Percentiles rank a stretch among this genome's conserved stretches.
Evolutionary conservation across 2,113 vertebrate genomes (phyloP).

Genomic region (Oryzias curvinotus): DNA sequence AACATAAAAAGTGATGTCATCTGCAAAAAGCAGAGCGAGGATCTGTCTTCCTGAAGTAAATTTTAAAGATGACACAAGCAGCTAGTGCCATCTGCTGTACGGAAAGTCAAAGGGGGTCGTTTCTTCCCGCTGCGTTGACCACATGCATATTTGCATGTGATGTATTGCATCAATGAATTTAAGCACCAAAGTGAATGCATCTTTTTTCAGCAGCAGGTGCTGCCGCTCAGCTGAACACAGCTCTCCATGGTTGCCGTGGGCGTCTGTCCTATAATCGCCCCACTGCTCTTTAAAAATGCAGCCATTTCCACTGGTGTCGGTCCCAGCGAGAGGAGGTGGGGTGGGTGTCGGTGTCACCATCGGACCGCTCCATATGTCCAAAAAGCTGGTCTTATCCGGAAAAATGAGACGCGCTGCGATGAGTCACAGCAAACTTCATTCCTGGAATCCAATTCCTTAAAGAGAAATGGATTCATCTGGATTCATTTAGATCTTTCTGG

Average conservation of each 20-base stretch:
- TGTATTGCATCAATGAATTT: not conserved
- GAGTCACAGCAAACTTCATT: conserved; percentile 38
- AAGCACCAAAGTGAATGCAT: conserved; percentile 4
- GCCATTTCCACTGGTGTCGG: conserved; percentile 35
- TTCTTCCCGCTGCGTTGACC: conserved; percentile 26
- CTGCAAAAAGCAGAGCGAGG: not conserved
- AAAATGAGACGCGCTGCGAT: conserved; percentile 40
- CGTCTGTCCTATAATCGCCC: conserved; percentile 31
- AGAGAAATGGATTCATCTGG: conserved; percentile 43
- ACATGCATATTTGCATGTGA: conserved; percentile 3
- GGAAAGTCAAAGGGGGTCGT: conserved; percentile 46
- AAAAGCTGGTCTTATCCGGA: conserved; percentile 35
- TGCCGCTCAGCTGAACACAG: not conserved
- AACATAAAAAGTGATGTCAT: not conserved
- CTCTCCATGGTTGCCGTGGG: not conserved
- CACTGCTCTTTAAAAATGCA: conserved; percentile 68
- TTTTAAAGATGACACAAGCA: conserved; percentile 54
- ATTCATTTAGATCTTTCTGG: conserved; percentile 45
- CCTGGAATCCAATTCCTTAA: conserved; percentile 50
- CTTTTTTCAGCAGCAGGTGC: not conserved
- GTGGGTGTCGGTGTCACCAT: not conserved
- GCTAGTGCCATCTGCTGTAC: conserved; percentile 67
- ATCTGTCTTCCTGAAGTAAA: conserved; percentile 25
- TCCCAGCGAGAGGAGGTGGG: conserved; percentile 10
- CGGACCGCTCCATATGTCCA: conserved; percentile 12